Evolutionary conservation across 2,888 invertebrate genomes (phyloP).

Genomic region (Psylliodes chrysocephalus): DNA sequence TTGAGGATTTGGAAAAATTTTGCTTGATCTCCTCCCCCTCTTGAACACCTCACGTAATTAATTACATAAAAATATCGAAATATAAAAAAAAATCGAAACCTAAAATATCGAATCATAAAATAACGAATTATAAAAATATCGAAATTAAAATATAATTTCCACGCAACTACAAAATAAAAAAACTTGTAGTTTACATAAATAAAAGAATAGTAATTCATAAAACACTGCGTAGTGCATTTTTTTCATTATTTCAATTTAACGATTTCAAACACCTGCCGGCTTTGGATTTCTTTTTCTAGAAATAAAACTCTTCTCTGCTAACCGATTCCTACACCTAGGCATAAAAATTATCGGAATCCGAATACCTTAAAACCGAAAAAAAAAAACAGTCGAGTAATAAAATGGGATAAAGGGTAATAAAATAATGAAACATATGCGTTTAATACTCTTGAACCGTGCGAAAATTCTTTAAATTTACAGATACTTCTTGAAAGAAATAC

Average conservation of each 20-base stretch:
- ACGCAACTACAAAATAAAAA: too few relatives aligned
- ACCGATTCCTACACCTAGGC: background rate
- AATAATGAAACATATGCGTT: slow-evolving; percentile 22
- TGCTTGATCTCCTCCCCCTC: too few relatives aligned
- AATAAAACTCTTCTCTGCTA: background rate
- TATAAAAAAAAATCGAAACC: too few relatives aligned
- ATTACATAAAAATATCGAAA: too few relatives aligned
- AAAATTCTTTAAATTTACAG: slow-evolving; percentile 27
- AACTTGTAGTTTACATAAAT: too few relatives aligned
- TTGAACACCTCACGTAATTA: too few relatives aligned
- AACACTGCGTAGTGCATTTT: too few relatives aligned
- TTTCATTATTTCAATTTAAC: background rate
- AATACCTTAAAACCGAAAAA: slow-evolving; percentile 14
- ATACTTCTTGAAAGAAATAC: slow-evolving; percentile 21
- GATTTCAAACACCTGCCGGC: background rate
- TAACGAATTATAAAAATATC: too few relatives aligned
- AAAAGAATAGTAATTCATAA: too few relatives aligned
- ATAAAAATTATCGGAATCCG: slow-evolving; percentile 6
- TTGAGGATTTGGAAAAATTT: too few relatives aligned
- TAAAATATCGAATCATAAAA: too few relatives aligned
- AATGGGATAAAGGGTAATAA: slow-evolving; percentile 24
- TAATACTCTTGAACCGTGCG: background rate
- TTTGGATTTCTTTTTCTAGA: background rate
- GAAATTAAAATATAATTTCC: too few relatives aligned
- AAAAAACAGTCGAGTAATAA: slow-evolving; percentile 19